Evolutionary conservation across 2,113 vertebrate genomes (phyloP).

Genomic region (Ancistrus triradiatus): DNA sequence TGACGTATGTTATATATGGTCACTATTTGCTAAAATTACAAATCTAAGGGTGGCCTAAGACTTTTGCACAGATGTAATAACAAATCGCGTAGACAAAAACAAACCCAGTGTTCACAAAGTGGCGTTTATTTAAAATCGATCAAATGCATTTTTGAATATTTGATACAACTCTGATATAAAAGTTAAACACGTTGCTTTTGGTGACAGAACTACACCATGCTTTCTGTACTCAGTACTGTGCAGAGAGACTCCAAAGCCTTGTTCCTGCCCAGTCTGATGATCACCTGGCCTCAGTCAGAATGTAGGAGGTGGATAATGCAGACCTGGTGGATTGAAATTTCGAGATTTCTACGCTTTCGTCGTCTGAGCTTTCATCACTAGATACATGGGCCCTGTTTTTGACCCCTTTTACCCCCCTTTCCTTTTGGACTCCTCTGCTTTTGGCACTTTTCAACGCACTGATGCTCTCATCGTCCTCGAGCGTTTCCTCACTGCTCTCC

Average conservation of each 20-base stretch:
- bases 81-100: no score
- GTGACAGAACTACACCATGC: no score
- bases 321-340: background rate
- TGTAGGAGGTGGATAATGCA: background rate
- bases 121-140: no score
- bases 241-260: no score
- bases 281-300: slow-evolving; percentile 25
- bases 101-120: no score
- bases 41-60: no score
- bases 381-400: slow-evolving; percentile 26
- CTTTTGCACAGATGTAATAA: no score
- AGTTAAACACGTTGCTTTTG: no score
- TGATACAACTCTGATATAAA: no score
- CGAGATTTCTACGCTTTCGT: slow-evolving; percentile 43
- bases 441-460: slow-evolving; percentile 52
- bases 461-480: slow-evolving; percentile 40
- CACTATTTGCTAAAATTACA: no score
- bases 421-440: background rate
- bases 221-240: background rate
- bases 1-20: background rate
- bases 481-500: slow-evolving; percentile 28
- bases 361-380: slow-evolving; percentile 51
- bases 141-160: no score
- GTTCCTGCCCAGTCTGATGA: no score
- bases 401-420: slow-evolving; percentile 7